Percentiles rank a stretch among this genome's conserved stretches.
phyloP scores from a whole-genome alignment of 2,797 vertebrate genomes.

The Scarus forsteni region DNA sequence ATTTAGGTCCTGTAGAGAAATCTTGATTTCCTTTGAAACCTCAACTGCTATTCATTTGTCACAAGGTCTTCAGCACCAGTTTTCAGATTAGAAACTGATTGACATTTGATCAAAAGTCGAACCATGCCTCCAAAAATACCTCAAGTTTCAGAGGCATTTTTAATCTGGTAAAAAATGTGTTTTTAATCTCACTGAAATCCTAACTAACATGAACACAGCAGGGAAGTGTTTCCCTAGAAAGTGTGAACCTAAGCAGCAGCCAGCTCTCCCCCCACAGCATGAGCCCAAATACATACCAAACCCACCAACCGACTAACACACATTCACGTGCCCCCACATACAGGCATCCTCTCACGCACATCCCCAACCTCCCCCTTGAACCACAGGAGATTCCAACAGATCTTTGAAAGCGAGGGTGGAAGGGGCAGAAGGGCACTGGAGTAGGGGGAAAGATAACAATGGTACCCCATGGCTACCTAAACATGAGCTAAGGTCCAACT shows the following conservation, averaged over 20 bases:
- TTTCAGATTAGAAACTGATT: no score
- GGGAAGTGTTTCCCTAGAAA: conserved; percentile 40
- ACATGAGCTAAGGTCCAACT: conserved; percentile 77
- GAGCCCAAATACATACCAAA: conserved; percentile 33
- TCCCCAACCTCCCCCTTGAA: conserved; percentile 11
- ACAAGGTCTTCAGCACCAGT: no score
- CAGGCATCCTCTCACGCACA: conserved; percentile 10
- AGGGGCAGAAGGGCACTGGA: conserved; percentile 58
- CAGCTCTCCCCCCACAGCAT: conserved; percentile 20
- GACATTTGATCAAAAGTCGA: no score
- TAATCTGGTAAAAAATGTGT: not conserved
- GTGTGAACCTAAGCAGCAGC: conserved; percentile 32
- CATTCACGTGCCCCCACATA: conserved; percentile 8
- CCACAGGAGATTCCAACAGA: conserved; percentile 51
- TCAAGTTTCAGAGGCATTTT: no score
- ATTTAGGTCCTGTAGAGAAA: no score
- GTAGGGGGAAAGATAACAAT: conserved; percentile 71
- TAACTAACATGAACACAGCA: conserved; percentile 32
- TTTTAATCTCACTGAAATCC: conserved; percentile 32
- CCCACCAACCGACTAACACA: conserved; percentile 5
- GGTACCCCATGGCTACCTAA: conserved; percentile 78
- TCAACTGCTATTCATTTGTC: no score
- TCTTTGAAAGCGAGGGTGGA: conserved; percentile 58
- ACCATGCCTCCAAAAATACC: no score
- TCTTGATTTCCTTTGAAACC: no score